Conservation (phyloP, 2,797 vertebrate genomes). For the Enteromius viviparus region DNA sequence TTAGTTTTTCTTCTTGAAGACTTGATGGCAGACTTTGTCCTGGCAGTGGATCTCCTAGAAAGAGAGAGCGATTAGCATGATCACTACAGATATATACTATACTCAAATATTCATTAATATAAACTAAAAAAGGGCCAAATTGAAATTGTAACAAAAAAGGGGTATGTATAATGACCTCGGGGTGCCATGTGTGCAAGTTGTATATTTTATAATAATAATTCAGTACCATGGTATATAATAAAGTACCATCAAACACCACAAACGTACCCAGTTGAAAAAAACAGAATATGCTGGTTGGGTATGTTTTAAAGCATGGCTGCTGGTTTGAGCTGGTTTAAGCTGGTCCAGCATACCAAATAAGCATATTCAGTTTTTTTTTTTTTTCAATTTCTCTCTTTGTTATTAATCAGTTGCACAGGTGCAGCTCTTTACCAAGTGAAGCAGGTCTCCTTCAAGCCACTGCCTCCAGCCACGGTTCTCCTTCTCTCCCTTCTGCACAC, state of each 20-base stretch:
- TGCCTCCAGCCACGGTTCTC: conserved; percentile 93
- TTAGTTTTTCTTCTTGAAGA: conserved; percentile 85
- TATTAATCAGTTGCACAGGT: neutral
- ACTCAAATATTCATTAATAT: neutral
- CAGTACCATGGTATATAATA: neutral
- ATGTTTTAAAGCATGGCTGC: too few species aligned
- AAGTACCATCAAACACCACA: neutral
- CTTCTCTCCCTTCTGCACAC: conserved; percentile 94
- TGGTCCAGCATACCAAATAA: too few species aligned
- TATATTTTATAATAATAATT: neutral
- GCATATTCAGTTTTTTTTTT: too few species aligned
- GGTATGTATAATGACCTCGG: neutral
- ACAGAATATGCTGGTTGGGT: too few species aligned
- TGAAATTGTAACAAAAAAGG: neutral
- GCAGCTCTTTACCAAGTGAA: conserved; percentile 85
- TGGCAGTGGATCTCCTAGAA: conserved; percentile 85
- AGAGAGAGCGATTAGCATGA: neutral
- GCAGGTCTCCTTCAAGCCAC: conserved; percentile 90
- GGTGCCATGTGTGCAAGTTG: neutral
- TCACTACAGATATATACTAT: neutral
- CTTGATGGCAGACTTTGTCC: conserved; percentile 90
- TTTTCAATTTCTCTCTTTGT: neutral
- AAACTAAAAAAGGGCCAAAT: neutral
- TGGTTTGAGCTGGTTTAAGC: too few species aligned
- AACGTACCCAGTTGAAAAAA: neutral